These are phyloP conservation scores for Phyllostomus hastatus DNA, from an alignment of 2,113 vertebrate species.

Conservation along the genomic window DNA sequence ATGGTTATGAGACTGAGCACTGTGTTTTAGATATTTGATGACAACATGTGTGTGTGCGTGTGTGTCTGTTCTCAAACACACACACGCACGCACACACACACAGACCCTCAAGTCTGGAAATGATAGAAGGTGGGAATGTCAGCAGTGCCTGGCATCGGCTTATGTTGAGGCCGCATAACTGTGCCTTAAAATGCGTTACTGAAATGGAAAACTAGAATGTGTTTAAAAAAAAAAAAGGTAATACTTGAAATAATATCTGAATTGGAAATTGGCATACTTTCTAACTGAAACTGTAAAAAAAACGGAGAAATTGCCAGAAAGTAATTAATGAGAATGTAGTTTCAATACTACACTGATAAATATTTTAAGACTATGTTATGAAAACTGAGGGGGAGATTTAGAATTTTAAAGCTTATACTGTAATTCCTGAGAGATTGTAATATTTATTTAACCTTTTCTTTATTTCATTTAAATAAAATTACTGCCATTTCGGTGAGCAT, in stretches of 20 bases:
- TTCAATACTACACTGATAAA: conserved; percentile 24
- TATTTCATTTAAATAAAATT: conserved; percentile 67
- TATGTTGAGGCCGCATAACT: not conserved
- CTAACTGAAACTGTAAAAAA: conserved; percentile 25
- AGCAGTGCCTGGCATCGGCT: not conserved
- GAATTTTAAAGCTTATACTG: conserved; percentile 19
- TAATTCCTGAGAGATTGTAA: conserved; percentile 37
- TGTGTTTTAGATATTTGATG: not conserved
- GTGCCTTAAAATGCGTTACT: not conserved
- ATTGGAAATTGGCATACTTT: not conserved
- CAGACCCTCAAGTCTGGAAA: not conserved
- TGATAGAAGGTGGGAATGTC: not conserved
- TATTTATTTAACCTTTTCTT: conserved; percentile 57
- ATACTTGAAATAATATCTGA: conserved; percentile 1
- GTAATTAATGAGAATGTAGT: not conserved
- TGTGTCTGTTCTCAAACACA: too few relatives aligned
- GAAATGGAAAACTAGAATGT: not conserved
- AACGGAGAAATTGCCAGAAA: conserved; percentile 3
- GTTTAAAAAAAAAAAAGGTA: not conserved
- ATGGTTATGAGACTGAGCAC: not conserved
- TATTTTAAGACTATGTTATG: conserved; percentile 45
- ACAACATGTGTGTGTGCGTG: not conserved
- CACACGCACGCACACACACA: too few relatives aligned
- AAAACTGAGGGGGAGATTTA: not conserved
- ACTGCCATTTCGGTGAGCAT: conserved; percentile 58